Base-by-base conservation (phyloP, 2,888 invertebrate species). In the Melanostoma scalare region DNA sequence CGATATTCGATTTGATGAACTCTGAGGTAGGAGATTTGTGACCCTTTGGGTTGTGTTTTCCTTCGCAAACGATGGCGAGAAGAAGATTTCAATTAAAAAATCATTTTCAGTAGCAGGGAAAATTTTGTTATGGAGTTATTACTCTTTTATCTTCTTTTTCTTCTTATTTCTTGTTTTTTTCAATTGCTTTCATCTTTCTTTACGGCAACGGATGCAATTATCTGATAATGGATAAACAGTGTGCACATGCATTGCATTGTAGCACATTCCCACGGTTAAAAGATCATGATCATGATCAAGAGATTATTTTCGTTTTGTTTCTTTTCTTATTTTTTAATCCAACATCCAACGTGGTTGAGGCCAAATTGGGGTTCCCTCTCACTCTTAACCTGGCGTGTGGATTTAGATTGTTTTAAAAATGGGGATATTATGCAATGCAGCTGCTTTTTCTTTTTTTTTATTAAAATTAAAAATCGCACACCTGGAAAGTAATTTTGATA, bases 271-370 rank as follows among this genome's bases (percentile, higher is more conserved):
- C 76, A 77, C 76, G 76, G 77, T 60, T 77, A 44, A 78, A 67
- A 72, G 72, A 72, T 72, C 78, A 78, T 72, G 65, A 78, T 78
- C 72, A 78, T 78, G 78, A 78, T 78, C 72, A 65, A 31, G 38
- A 67, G 65, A 72, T 65, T 42, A 77, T 69, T 40, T 38, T 67
- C 10, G 3, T 38, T 36, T 20, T 35, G 9, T 42, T 53, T 40
- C 33, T 44, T 73, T 6, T 30, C 33, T 35, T 48, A 3, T 53
- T 60, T 31, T 35, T 60, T 72, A 71, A 77, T 71, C 63, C 76
- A 71, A 76, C 63, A 63, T 71, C n/a, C 36, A 58, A n/a, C 9
- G 31, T n/a, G 56, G 50, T 8, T 60, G 8, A 33, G 20, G 53
- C 20, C 20, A 20, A 20, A 20, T 48, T 50, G 53, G 61, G 40